Conservation (phyloP, 2,888 invertebrate genomes). For the Tetanocera ferruginea region DNA sequence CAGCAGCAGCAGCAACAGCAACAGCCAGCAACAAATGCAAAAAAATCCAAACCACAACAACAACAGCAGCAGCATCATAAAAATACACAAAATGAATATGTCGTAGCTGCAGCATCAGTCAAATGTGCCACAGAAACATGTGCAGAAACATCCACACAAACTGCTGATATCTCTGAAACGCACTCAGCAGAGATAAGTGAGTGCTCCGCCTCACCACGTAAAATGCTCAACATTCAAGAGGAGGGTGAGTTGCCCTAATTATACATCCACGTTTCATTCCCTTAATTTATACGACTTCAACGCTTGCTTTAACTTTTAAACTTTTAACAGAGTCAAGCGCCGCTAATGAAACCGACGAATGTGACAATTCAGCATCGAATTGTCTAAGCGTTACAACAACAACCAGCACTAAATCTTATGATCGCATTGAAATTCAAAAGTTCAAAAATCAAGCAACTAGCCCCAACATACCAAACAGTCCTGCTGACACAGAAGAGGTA, state of each 20-base stretch:
- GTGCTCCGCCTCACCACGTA: slow-evolving; percentile 11
- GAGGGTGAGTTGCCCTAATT: slow-evolving; percentile 15
- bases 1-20: slow-evolving; percentile 49
- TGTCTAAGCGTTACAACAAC: slow-evolving; percentile 63
- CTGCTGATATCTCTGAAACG: slow-evolving; percentile 39
- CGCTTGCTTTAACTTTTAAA: background rate
- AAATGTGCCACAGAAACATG: slow-evolving; percentile 55
- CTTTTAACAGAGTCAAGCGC: slow-evolving; percentile 17
- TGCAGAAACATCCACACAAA: slow-evolving; percentile 60
- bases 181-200: background rate
- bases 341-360: slow-evolving; percentile 56
- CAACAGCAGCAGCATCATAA: slow-evolving; percentile 47
- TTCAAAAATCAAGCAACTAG: slow-evolving; percentile 70
- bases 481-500: slow-evolving; percentile 53
- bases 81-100: slow-evolving; percentile 17
- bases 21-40: slow-evolving; percentile 46
- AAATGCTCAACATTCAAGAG: slow-evolving; percentile 34
- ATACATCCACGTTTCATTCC: background rate
- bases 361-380: slow-evolving; percentile 61
- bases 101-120: slow-evolving; percentile 28
- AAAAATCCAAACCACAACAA: slow-evolving; percentile 29
- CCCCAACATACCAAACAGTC: slow-evolving; percentile 66
- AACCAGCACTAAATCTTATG: slow-evolving; percentile 65
- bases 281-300: background rate
- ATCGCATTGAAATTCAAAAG: slow-evolving; percentile 68